A percentile compares a stretch with the other conserved stretches of the same genome.
Evolutionary conservation across 2,888 invertebrate genomes (phyloP).

Genomic region (Phlogophora meticulosa): DNA sequence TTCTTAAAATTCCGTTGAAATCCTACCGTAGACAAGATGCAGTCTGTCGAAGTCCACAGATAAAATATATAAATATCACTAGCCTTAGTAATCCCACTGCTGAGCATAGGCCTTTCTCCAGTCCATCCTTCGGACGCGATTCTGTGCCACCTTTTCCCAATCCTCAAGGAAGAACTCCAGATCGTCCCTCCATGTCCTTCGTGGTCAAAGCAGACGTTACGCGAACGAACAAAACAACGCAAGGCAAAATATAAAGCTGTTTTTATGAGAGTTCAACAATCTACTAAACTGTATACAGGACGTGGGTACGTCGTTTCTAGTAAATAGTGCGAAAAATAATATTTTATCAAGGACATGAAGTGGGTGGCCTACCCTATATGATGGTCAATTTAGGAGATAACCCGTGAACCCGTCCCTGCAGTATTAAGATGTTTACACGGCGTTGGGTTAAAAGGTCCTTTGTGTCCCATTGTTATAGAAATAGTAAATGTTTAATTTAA

Average conservation of each 20-base stretch:
- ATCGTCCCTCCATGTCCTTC: no score
- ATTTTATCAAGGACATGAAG: constrained; percentile 61
- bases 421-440: constrained; percentile 35
- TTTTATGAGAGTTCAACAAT: constrained; percentile 53
- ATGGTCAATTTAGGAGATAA: constrained; percentile 54
- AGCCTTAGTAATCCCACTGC: no score
- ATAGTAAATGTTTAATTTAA: constrained; percentile 1
- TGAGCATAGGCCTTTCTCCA: no score
- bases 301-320: constrained; percentile 52
- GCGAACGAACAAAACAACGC: not conserved
- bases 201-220: no score
- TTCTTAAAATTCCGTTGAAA: no score
- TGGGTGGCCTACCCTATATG: constrained; percentile 38
- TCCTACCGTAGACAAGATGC: no score
- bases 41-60: no score
- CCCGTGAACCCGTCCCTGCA: constrained; percentile 41
- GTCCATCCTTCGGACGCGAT: no score
- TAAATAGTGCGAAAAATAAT: constrained; percentile 67
- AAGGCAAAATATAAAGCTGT: constrained; percentile 10
- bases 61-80: no score
- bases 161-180: no score
- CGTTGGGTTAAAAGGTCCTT: constrained; percentile 19
- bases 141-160: no score
- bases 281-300: constrained; percentile 56
- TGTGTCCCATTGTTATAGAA: constrained; percentile 24